Evolutionary conservation across 2,888 invertebrate species (phyloP).

Genomic region (Mystacides longicornis): DNA sequence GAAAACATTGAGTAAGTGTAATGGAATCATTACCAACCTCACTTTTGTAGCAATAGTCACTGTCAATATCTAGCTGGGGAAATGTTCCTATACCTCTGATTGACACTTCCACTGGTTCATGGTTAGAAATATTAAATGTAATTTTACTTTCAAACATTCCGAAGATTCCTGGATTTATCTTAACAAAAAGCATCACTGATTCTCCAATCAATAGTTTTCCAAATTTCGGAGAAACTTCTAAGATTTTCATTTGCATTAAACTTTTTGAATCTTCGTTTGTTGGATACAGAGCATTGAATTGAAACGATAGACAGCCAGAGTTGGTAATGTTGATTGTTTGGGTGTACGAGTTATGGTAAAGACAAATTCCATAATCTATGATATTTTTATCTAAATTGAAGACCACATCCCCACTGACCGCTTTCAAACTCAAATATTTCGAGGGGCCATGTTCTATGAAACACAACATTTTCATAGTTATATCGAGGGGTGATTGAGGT

Average conservation of each 20-base stretch:
- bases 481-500: constrained; percentile 2
- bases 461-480: constrained; percentile 9
- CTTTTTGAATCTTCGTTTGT: not conserved
- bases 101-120: constrained; percentile 3
- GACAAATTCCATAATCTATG: constrained; percentile 9
- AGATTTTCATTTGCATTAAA: not conserved
- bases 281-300: constrained; percentile 4
- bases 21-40: too few species aligned
- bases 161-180: constrained; percentile 9
- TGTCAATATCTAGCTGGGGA: constrained; percentile 9
- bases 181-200: constrained; percentile 2
- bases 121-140: constrained; percentile 3
- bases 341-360: constrained; percentile 5
- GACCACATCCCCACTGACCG: constrained; percentile 11
- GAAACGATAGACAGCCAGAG: constrained; percentile 11
- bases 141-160: constrained; percentile 10
- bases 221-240: not conserved
- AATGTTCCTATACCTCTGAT: constrained; percentile 15
- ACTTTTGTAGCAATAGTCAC: not conserved
- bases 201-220: constrained; percentile 8
- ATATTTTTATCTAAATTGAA: constrained; percentile 3
- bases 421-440: constrained; percentile 7
- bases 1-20: too few species aligned
- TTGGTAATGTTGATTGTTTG: constrained; percentile 9
- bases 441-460: constrained; percentile 7